Conservation (phyloP, 64 coral and sea anemone genomes). For the Dendronephthya gigantea region DNA sequence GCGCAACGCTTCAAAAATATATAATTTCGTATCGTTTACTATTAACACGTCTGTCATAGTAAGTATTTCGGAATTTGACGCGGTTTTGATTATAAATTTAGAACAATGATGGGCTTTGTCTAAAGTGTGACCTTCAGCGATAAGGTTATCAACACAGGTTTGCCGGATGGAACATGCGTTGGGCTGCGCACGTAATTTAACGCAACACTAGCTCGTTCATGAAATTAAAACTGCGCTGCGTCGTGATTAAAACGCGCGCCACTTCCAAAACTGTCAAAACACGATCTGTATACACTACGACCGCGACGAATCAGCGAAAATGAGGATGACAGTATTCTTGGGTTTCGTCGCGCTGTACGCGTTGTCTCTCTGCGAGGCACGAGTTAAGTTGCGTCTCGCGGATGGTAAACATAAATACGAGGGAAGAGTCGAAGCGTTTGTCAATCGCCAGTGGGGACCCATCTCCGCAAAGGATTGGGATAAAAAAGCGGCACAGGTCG, state of each 20-base stretch:
- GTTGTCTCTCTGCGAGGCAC: background rate
- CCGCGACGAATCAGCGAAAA: background rate
- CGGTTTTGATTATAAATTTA: background rate
- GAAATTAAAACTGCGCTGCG: background rate
- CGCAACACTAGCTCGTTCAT: background rate
- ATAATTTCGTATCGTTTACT: too few relatives aligned
- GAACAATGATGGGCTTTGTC: background rate
- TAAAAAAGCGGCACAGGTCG: conserved; percentile 15
- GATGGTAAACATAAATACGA: conserved; percentile 23
- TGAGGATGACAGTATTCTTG: background rate
- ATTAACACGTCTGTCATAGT: too few relatives aligned
- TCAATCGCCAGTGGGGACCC: conserved; percentile 3
- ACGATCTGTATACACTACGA: background rate
- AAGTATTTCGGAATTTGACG: background rate
- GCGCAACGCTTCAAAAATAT: too few relatives aligned
- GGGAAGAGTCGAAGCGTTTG: conserved; percentile 17
- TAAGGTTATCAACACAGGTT: background rate
- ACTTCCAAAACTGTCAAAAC: background rate
- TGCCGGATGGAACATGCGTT: background rate
- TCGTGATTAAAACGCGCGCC: background rate
- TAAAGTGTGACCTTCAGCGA: background rate
- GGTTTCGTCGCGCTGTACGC: background rate
- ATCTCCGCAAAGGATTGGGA: conserved; percentile 9
- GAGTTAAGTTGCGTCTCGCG: conserved; percentile 5
- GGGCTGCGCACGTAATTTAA: background rate